Conservation (phyloP, 92 coral and sea anemone genomes). For the Galaxea fascicularis region DNA sequence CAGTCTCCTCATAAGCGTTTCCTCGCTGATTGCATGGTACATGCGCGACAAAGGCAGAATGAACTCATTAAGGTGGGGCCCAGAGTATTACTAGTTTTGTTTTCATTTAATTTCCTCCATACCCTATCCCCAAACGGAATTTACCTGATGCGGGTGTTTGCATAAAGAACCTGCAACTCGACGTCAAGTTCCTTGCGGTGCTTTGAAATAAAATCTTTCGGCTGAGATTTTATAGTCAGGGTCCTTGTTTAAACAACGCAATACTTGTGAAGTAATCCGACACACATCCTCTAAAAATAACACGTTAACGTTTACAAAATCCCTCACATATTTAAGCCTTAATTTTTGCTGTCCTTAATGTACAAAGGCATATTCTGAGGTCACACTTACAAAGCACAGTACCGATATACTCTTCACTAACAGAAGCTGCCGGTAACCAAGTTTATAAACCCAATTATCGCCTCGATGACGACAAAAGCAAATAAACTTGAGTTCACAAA, state of each 20-base stretch:
- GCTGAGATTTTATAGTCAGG: neutral
- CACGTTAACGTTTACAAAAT: neutral
- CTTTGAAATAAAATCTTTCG: neutral
- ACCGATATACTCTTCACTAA: neutral
- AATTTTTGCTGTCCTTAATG: neutral
- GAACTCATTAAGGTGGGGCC: neutral
- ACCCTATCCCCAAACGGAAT: too few relatives aligned
- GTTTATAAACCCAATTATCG: neutral
- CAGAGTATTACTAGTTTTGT: too few relatives aligned
- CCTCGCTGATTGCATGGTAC: neutral
- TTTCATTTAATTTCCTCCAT: too few relatives aligned
- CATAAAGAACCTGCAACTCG: conserved; percentile 28
- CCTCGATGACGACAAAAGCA: neutral
- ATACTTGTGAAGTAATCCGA: neutral
- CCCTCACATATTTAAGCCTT: neutral
- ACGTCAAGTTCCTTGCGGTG: conserved; percentile 22
- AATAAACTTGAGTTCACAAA: neutral
- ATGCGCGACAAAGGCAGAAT: neutral
- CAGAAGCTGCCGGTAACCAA: neutral
- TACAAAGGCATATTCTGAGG: neutral
- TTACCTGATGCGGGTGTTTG: neutral
- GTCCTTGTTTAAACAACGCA: neutral
- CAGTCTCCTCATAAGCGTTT: neutral
- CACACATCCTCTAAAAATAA: neutral
- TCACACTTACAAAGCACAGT: neutral